Evolutionary conservation across 2,797 vertebrate genomes (phyloP), one percentile per base, ranked within the genome.

Genomic region (Pantherophis vulpinus): DNA sequence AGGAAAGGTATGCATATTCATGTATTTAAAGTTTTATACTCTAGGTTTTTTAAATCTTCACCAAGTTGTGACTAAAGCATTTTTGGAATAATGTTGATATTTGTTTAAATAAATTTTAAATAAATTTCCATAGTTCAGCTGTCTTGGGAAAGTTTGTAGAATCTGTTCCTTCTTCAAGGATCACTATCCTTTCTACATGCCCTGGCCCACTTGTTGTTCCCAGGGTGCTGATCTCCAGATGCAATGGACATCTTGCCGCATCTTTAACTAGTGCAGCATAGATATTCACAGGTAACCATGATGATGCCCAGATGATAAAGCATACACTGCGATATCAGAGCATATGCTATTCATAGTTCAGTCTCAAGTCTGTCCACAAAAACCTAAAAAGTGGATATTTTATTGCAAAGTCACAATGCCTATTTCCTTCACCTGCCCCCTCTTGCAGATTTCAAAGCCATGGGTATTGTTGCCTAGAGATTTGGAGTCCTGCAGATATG

Each of bases 1-100:
- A 0, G 99, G 99, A 93, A 99, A 99, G 98, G 99, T 99, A 96
- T 1, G 18, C 37, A 83, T 47, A 83, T 89, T 83, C 32, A 37
- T 5, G 42, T 20, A 10, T 54, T 32, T 60, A 5, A 29, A 20
- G 13, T 88, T 51, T 56, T 51, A 47, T 32, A 20, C 70, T 23
- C 25, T 89, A 18, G 56, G 25, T 25, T 86, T 74, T 47, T 47
- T 51, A 89, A 89, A 88, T 27, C n/a, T n/a, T 56, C 7, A 42
- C 61, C 88, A 61, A 54, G 42, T 55, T 91, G 20, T 51, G 25
- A 1, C 12, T 88, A 25, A 54, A 70, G 51, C 58, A 11, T 23
- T 60, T 83, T 37, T 70, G 29, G 51, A 79, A 90, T 10, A 47
- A 47, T 47, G 58, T 32, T 70, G 32, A 5, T 58, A 59, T 25